A percentile compares a stretch with the other conserved stretches of the same genome.
These are phyloP conservation scores for Metallyticus violacea DNA, from an alignment of 2,888 invertebrate species.

Conservation along the genomic window DNA sequence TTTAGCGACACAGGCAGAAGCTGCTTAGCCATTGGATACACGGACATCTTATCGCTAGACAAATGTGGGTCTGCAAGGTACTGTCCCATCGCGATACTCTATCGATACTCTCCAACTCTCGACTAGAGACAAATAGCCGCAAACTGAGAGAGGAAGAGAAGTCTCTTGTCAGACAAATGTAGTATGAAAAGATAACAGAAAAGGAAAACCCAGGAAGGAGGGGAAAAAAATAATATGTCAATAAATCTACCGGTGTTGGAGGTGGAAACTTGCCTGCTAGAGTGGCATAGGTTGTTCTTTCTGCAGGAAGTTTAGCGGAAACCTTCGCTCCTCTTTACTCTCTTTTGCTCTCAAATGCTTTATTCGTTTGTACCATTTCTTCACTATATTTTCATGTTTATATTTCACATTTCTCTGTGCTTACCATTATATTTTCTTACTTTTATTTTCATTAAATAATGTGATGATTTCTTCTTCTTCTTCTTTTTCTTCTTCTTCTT, in stretches of 20 bases:
- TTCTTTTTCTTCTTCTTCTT: too few species aligned
- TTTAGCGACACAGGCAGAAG: not conserved
- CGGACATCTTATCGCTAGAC: not conserved
- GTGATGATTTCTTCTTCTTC: too few species aligned
- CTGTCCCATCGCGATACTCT: not conserved
- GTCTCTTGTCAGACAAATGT: constrained; percentile 6
- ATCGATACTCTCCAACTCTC: not conserved
- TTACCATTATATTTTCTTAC: too few species aligned
- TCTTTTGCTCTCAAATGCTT: too few species aligned
- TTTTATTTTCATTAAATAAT: too few species aligned
- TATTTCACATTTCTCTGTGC: too few species aligned
- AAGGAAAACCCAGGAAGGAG: not conserved
- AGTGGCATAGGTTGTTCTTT: not conserved
- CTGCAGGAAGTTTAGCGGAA: too few species aligned
- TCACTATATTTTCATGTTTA: too few species aligned
- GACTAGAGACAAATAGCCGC: not conserved
- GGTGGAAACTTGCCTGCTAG: not conserved
- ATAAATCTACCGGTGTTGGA: not conserved
- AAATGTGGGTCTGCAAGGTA: not conserved
- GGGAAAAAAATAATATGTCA: constrained; percentile 8
- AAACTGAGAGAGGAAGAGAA: not conserved
- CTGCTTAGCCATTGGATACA: not conserved
- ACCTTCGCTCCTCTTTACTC: too few species aligned
- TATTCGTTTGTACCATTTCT: too few species aligned
- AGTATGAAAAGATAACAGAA: constrained; percentile 9